Conservation (phyloP, 2,113 vertebrate species). For the Phaetusa simplex region DNA sequence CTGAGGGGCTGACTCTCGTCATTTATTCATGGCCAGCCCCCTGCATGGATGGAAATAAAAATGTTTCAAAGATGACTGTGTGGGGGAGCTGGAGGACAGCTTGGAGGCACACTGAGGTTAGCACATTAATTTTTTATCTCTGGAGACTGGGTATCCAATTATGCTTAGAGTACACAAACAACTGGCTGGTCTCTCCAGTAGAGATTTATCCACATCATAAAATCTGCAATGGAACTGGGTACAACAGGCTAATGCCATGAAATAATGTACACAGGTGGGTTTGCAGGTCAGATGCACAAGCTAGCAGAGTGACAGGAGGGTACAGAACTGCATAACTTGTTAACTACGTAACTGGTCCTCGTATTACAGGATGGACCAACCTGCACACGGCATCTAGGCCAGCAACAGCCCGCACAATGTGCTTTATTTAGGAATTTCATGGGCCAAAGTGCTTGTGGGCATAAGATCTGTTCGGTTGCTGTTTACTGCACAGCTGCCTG, state of each 20-base stretch:
- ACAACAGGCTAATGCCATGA: neutral
- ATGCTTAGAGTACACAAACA: slow-evolving; percentile 55
- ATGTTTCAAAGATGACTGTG: slow-evolving; percentile 61
- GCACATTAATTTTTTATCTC: slow-evolving; percentile 65
- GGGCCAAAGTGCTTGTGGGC: neutral
- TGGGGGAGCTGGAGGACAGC: slow-evolving; percentile 54
- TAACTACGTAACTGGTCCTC: neutral
- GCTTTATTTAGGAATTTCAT: neutral
- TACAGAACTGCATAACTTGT: neutral
- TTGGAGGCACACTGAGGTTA: slow-evolving; percentile 65
- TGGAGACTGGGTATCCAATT: slow-evolving; percentile 64
- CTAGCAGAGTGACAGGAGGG: neutral
- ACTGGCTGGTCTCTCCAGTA: slow-evolving; percentile 30
- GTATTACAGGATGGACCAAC: neutral
- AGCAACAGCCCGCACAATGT: neutral
- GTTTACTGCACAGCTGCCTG: neutral
- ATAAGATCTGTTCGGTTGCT: neutral
- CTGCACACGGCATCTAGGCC: neutral
- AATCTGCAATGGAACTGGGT: neutral
- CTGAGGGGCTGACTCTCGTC: slow-evolving; percentile 65
- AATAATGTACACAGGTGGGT: neutral
- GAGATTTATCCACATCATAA: slow-evolving; percentile 50
- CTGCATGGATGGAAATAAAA: slow-evolving; percentile 70
- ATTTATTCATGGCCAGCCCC: slow-evolving; percentile 69
- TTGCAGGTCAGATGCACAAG: neutral